Base-by-base conservation (phyloP, 2,113 vertebrate species). In the Syngnathoides biaculeatus region DNA sequence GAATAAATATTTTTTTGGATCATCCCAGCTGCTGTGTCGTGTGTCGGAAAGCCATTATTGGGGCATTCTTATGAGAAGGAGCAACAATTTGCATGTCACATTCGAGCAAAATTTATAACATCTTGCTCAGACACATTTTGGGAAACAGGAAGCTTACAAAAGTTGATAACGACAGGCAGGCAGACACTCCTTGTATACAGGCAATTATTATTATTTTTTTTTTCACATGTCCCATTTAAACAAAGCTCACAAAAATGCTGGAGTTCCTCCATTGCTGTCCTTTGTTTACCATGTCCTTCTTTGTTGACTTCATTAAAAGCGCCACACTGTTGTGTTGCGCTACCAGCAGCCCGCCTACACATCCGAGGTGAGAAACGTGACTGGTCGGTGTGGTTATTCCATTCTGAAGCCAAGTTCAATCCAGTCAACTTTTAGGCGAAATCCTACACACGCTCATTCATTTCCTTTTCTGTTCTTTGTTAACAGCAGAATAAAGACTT, bases 401-500 rank as follows among this genome's bases (percentile, higher is more conserved):
- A 57, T 57, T 57, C 27, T 30, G 7, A n/a, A 19, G 13, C n/a
- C 9, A 62, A 40, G 60, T 24, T 40, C 5, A 8, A 42, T 4
- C 13, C 1, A 24, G 22, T 8, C 8, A 40, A 40, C 60, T 39
- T 15, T 62, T 15, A 15, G 12, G 20, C 7, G 7, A 24, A 62
- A 62, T 11, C 8, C 39, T 1, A 26, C 1, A 12, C 3, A 6
- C 11, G 38, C 12, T 24, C 12, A 8, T 60, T n/a, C 35, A 60
- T 60, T 60, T 60, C 22, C 27, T 35, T 35, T 35, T 12, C 14
- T 57, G 27, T 17, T 42, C 39, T 24, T 68, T 64, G n/a, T n/a
- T 30, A 19, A 59, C 9, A 8, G 39, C n/a, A 19, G 52, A 68
- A 75, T 59, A 12, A 63, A 42, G 50, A 60, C 8, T 26, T 39